These are phyloP conservation scores for Ptychoptera contaminata DNA, from an alignment of 2,888 invertebrate species.

Conservation along the genomic window DNA sequence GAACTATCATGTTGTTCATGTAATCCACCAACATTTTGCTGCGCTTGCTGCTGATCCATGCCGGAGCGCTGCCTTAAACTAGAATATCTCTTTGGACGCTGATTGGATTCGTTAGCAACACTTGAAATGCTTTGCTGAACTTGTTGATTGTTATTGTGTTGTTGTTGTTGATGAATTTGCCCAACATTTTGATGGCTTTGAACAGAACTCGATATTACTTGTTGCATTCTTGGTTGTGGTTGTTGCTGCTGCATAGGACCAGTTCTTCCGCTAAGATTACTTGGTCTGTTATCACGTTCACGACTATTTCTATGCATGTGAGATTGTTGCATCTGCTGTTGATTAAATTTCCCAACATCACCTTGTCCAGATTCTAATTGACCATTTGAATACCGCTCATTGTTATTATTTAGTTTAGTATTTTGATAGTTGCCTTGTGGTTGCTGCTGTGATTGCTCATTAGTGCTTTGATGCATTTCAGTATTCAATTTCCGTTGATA, in stretches of 20 bases:
- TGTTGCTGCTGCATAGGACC: background rate
- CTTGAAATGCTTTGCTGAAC: background rate
- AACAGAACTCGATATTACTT: background rate
- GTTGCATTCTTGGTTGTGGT: conserved; percentile 2
- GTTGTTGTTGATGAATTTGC: background rate
- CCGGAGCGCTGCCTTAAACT: no score
- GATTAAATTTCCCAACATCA: background rate
- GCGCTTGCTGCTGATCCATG: conserved; percentile 18
- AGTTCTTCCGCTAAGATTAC: background rate
- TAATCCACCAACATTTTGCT: conserved; percentile 17
- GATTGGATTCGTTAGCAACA: no score
- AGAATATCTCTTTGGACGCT: no score
- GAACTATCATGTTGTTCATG: conserved; percentile 11
- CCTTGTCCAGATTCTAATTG: conserved; percentile 2
- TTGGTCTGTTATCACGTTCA: conserved; percentile 2
- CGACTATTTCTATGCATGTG: conserved; percentile 4
- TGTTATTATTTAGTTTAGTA: conserved; percentile 7
- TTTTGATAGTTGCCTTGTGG: conserved; percentile 6
- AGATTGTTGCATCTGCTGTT: background rate
- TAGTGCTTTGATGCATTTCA: conserved; percentile 6
- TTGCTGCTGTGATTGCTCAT: conserved; percentile 1
- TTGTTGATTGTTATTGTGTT: background rate
- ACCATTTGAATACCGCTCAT: conserved; percentile 5
- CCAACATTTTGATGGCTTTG: background rate
- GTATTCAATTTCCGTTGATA: conserved; percentile 8